Base-by-base conservation (phyloP, 2,888 invertebrate species). In the Lycaena phlaeas region DNA sequence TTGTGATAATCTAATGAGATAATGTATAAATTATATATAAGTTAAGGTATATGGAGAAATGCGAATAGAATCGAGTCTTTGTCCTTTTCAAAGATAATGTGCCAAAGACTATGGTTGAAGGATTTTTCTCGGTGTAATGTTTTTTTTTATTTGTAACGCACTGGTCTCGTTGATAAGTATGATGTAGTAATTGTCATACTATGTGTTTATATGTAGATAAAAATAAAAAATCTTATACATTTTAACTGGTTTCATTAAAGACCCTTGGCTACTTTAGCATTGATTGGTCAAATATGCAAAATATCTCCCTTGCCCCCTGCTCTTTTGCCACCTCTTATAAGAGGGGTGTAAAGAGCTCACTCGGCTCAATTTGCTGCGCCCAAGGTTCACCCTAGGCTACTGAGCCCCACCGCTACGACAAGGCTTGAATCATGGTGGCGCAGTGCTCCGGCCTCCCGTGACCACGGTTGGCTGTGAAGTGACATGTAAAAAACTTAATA, bases 131-230 rank as follows among this genome's bases (percentile, higher is more conserved):
- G 64, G 68, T 58, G 53, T 48, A 49, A n/a, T n/a, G n/a, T n/a
- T n/a, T n/a, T n/a, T 51, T 57, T 54, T 51, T 68, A 64, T 61
- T 67, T 68, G 68, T 75, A 69, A 68, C 64, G 77, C 82, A 79
- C 81, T 81, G 79, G 81, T 81, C 77, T n/a, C 54, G 76, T 74
- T 68, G 31, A 56, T 74, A 73, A 68, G 66, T 61, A 64, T 65
- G 67, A 64, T 74, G 74, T 78, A 77, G 77, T 68, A 71, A 73
- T 77, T 73, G 70, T 69, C 64, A 56, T 72, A 77, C 68, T 72
- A 69, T 66, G 68, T 81, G 81, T 82, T 76, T 77, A 79, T 81
- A 79, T 84, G 81, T 82, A 82, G 81, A 81, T 79, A 82, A 64
- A 66, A 71, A 68, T 64, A 66, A 65, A 76, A 45, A 58, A 72